These are phyloP conservation scores for Acanthisitta chloris DNA, from an alignment of 2,113 vertebrate genomes.

Conservation along the genomic window DNA sequence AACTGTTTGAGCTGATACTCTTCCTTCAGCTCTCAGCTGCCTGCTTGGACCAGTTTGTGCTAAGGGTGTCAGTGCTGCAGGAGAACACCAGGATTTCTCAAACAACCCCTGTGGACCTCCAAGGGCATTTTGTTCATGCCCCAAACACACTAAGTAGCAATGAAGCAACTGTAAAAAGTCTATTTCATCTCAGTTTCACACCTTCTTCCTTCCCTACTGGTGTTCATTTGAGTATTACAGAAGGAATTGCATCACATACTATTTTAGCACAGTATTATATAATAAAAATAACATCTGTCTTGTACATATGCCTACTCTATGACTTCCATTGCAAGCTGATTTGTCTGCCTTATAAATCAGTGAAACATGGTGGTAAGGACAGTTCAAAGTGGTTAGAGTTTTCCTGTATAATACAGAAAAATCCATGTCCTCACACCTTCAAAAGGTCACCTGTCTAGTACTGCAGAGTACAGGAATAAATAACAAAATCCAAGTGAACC, in stretches of 20 bases:
- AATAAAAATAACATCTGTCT: not conserved
- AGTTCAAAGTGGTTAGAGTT: not conserved
- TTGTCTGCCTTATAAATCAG: not conserved
- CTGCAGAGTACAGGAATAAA: slow-evolving; percentile 26
- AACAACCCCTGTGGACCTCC: not conserved
- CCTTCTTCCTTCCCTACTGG: not conserved
- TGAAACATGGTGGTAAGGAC: not conserved
- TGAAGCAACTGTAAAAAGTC: not conserved
- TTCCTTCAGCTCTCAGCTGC: not conserved
- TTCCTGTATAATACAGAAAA: not conserved
- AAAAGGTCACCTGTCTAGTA: not conserved
- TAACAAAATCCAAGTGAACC: slow-evolving; percentile 43
- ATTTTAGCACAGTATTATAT: not conserved
- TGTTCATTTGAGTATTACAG: not conserved
- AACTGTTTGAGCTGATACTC: not conserved
- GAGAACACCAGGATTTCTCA: not conserved
- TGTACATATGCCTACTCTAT: not conserved
- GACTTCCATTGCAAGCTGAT: not conserved
- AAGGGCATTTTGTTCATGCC: not conserved
- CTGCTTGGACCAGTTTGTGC: not conserved
- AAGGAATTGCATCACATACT: not conserved
- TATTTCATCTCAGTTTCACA: not conserved
- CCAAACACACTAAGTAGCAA: not conserved
- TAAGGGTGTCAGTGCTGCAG: not conserved
- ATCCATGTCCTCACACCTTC: not conserved